Conservation (phyloP, 2,888 invertebrate genomes). For the Tridacna crocea region DNA sequence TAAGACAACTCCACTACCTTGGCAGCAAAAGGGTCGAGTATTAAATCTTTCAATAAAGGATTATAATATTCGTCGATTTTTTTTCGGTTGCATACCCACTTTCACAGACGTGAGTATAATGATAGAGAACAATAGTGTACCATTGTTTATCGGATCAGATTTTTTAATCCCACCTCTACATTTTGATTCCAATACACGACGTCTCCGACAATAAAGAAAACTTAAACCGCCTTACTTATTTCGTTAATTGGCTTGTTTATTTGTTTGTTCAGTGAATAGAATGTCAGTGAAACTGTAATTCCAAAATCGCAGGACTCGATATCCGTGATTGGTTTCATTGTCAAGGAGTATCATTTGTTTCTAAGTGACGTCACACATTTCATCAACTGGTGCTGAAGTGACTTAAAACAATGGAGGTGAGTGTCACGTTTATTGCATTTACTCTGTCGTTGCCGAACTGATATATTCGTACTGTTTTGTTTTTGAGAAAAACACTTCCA, state of each 20-base stretch:
- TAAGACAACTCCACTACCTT: too few relatives aligned
- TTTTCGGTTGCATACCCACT: conserved; percentile 29
- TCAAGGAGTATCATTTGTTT: conserved; percentile 27
- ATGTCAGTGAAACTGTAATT: not conserved
- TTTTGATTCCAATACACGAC: conserved; percentile 23
- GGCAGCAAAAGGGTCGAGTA: conserved; percentile 2
- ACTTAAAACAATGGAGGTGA: conserved; percentile 47
- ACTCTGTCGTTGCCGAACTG: too few relatives aligned
- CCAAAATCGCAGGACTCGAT: not conserved
- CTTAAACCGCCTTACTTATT: conserved; percentile 8
- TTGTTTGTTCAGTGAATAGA: conserved; percentile 17
- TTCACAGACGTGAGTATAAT: conserved; percentile 47
- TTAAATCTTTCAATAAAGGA: conserved; percentile 14
- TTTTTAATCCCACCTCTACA: conserved; percentile 10
- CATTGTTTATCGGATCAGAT: conserved; percentile 23
- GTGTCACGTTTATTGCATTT: not conserved
- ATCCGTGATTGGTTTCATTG: not conserved
- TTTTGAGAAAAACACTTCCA: too few relatives aligned
- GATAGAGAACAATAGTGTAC: not conserved
- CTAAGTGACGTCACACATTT: conserved; percentile 38
- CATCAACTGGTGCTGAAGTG: conserved; percentile 2
- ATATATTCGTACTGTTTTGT: too few relatives aligned
- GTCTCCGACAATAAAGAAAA: not conserved
- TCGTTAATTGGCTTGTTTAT: conserved; percentile 7
- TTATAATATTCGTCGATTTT: conserved; percentile 13